A percentile compares a stretch with the other conserved stretches of the same genome.
Conservation (phyloP, 2,113 vertebrate genomes). For the Amblyopsis rosae region DNA sequence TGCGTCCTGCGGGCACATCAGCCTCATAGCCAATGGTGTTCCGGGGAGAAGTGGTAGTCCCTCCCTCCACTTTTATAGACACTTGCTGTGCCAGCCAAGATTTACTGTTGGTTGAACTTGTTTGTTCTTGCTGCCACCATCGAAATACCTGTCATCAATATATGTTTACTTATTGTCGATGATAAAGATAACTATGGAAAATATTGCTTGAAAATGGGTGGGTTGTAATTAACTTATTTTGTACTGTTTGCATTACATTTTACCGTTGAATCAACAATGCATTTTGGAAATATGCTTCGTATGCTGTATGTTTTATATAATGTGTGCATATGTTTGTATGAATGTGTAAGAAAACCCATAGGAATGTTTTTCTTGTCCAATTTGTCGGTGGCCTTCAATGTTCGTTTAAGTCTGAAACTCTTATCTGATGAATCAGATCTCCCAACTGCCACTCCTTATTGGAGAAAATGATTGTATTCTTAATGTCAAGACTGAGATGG, state of each 20-base stretch:
- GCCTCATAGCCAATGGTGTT: conserved; percentile 28
- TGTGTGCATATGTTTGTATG: conserved; percentile 24
- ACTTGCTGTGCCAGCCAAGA: conserved; percentile 58
- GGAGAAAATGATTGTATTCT: conserved; percentile 69
- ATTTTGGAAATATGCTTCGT: conserved; percentile 53
- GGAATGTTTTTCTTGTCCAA: conserved; percentile 51
- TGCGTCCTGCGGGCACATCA: background rate
- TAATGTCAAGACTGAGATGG: conserved; percentile 36
- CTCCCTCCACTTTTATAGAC: conserved; percentile 43
- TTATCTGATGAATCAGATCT: conserved; percentile 50
- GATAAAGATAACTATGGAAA: conserved; percentile 27
- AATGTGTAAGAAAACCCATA: conserved; percentile 37
- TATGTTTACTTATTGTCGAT: conserved; percentile 51
- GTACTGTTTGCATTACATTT: conserved; percentile 46
- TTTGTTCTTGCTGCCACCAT: conserved; percentile 53
- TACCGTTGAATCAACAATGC: conserved; percentile 34
- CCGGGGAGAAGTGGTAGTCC: conserved; percentile 8
- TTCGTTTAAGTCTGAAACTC: conserved; percentile 48
- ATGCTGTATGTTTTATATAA: conserved; percentile 46
- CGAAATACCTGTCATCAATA: conserved; percentile 42
- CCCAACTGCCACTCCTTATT: conserved; percentile 30
- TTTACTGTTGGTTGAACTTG: conserved; percentile 5
- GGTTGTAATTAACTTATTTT: conserved; percentile 56
- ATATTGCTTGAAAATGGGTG: conserved; percentile 2
- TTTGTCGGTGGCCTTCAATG: conserved; percentile 70